Base-by-base conservation (phyloP, 1,140 invertebrate genomes). In the Drosophila miranda region DNA sequence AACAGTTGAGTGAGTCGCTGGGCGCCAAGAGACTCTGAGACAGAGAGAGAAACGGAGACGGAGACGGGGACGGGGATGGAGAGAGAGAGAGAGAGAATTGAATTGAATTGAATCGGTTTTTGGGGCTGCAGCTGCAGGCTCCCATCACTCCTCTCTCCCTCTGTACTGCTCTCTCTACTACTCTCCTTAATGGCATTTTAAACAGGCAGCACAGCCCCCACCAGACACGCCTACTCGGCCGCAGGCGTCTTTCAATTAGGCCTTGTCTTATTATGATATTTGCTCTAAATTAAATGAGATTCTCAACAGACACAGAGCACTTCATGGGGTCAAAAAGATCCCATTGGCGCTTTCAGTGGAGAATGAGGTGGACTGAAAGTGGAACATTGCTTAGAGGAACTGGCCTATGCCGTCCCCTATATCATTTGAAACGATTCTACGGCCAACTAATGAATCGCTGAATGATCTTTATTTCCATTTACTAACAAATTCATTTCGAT, bases 1-100 rank as follows among this genome's bases (percentile, higher is more conserved):
- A 84, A 84, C 81, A 84, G 81, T 84, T 87, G 81, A 84, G 77
- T 87, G 81, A 84, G 73, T 60, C 60, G 81, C 61, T 75, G 79
- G 79, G 79, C 79, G 79, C 79, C 80, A 78, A 71, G 48, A 60
- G 53, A 74, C 53, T 73, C 42, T 43, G 59, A 38, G 11, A 38
- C 3, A 13, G 11, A 38, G 34, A 13, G 34, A 38, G 34, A 38
- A 4, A 43, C 41, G 44, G 43, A 55, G 41, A 43, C 4, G 7
- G 3, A 13, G 34, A 13, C 11, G 5, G 11, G 16, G 16, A 43
- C 41, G 44, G 43, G 44, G 41, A 43, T 0, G 7, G 3, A 13
- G 34, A 13, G 3, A 5, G 11, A 38, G 34, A 13, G 26, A 23
- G 48, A 51, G 56, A 59, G 60, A 52, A 48, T 23, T 51, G 48